Evolutionary conservation across 2,888 invertebrate genomes (phyloP), one percentile per base, ranked within the genome.

Genomic region (Notodonta dromedarius): DNA sequence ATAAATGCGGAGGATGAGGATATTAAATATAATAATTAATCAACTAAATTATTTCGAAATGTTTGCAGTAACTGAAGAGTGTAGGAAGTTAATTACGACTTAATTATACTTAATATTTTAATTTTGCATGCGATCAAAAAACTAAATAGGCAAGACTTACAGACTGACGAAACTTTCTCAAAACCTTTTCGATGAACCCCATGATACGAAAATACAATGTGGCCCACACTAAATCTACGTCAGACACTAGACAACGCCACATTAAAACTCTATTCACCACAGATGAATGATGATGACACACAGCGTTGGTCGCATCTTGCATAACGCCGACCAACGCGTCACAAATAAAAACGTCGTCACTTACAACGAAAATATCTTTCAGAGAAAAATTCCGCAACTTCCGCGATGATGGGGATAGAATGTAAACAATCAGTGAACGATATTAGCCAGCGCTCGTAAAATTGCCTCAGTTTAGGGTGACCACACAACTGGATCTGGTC

Each of bases 311-410:
- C 80, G 77, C 79, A 65, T 84, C 82, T 86, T 78, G 85, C 83
- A 86, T 83, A 80, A 81, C 75, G 63, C 65, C 52, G 58, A 59
- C 67, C 74, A 69, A 62, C 73, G 71, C 80, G 82, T 82, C 82
- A 82, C 76, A 65, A 63, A 73, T 69, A 71, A 78, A 73, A 74
- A 65, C 69, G 67, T 76, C 73, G 69, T 76, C 76, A 71, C 66
- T 61, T 65, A 60, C 57, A 65, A 60, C 63, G 52, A 85, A 85
- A 86, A 87, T 83, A 87, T 78, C 66, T 73, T 67, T 67, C 61
- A 50, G 59, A 68, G 77, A 84, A 85, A 85, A 82, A 82, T 83
- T 84, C 82, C 84, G 75, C 74, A 69, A 78, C 77, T 83, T 83
- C 84, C 85, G 79, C 65, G 72, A 67, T 72, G 40, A 67, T 62